Base-by-base conservation (phyloP, 1,140 invertebrate species). In the Anastrepha obliqua region DNA sequence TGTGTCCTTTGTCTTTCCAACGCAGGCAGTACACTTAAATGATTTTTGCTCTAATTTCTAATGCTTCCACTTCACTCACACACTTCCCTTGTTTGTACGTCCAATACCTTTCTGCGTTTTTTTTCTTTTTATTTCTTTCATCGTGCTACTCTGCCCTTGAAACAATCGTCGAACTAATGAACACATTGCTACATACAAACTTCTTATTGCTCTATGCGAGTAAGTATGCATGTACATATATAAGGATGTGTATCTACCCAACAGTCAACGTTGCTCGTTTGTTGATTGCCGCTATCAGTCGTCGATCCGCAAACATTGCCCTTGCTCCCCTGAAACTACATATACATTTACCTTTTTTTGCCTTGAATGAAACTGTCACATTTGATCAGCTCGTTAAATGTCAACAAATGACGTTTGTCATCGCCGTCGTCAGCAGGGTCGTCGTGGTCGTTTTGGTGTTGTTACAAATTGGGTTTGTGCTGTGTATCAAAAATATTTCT, bases 301-400 rank as follows among this genome's bases (percentile, higher is more conserved):
- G 74, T 9, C 29, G 29, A 29, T 7, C 47, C 6, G 47, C 74
- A 81, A 29, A n/a, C 74, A 44, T 74, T 47, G 42, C 67, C 17
- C 15, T 74, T 47, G 67, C 44, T 74, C 39, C 15, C 67, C 67
- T 8, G 29, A 81, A 81, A 58, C 74, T 81, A 11, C 60, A n/a
- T 15, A 81, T 55, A 42, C 20, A 81, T n/a, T 86, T 62, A 60
- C 85, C 85, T 86, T 86, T 86, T 85, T 42, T 62, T 86, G 59
- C 85, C 59, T 86, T 86, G 44, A 86, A 44, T 39, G 9, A 59
- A 86, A 62, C 85, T 86, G 85, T 60, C 85, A 86, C 55, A 86
- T 62, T 55, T 42, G 55, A 86, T 86, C 85, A 86, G 39, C 85
- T 86, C 85, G 85, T 86, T 86, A 86, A 86, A 62, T 86, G 85